Base-by-base conservation (phyloP, 2,797 vertebrate genomes). In the Takifugu rubripes region DNA sequence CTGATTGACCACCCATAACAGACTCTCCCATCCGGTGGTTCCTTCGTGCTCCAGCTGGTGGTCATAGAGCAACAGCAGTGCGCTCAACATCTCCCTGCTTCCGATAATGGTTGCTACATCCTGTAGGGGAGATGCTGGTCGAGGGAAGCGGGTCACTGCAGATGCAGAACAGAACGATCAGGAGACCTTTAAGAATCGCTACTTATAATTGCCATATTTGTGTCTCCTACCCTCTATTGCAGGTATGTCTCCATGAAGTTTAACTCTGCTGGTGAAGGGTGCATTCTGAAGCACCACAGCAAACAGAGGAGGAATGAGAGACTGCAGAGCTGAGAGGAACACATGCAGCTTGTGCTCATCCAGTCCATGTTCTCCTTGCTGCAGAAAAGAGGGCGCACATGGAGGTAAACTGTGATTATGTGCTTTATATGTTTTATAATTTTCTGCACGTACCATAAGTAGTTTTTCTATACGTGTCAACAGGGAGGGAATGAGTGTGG, bases 1-100 rank as follows among this genome's bases (percentile, higher is more conserved):
- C 14, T 99, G 97, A 87, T 98, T 99, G 85, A 99, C 97, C 67
- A 99, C 96, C 97, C 97, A 99, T 8, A 99, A 89, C 62, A 99
- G 87, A 67, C 93, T 95, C 31, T 97, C 96, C 97, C 97, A 99
- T 88, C 97, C 94, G 1, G 96, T 96, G 75, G 97, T 99, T 49
- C 97, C 97, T 84, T 98, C 96, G 0, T 97, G 94, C 45, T 98
- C 94, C 1, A 99, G 91, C 81, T 99, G 97, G 81, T 98, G 83
- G 79, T 99, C 96, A 8, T 98, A 99, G n/a, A 98, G 94, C 1
- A 94, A 88, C 36, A 99, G 81, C 3, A 99, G 84, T 5, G 90
- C 89, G 0, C 95, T 93, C 71, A 99, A 69, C 33, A 95, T 93
- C 54, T 98, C 96, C 0, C 96, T 93, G 77, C 95, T 97, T 61